Conservation (phyloP, 2,113 vertebrate genomes). For the Oenanthe melanoleuca region DNA sequence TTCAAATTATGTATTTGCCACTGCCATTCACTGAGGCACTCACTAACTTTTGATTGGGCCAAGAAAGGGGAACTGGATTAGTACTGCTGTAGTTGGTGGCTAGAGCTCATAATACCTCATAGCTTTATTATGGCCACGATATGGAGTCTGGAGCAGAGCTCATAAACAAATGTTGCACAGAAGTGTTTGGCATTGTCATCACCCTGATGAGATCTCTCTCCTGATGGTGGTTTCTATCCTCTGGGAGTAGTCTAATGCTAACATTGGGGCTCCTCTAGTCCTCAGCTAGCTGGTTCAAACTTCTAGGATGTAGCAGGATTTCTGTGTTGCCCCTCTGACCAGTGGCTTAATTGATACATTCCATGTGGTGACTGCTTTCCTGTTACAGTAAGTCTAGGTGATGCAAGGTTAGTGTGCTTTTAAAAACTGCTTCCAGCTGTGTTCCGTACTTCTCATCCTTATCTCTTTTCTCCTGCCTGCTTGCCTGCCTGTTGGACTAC, state of each 20-base stretch:
- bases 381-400: not conserved
- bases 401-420: not conserved
- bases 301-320: not conserved
- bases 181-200: not conserved
- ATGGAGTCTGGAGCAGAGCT: not conserved
- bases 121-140: not conserved
- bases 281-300: not conserved
- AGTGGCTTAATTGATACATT: not conserved
- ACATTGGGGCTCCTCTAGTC: not conserved
- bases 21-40: not conserved
- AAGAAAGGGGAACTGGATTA: not conserved
- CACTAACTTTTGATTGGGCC: not conserved
- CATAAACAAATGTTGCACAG: not conserved
- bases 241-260: not conserved
- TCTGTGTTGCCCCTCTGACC: not conserved
- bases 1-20: not conserved
- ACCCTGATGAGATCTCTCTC: not conserved
- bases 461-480: constrained; percentile 87
- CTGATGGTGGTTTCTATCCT: not conserved
- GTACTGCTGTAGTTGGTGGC: not conserved
- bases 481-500: constrained; percentile 86
- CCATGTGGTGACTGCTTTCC: not conserved
- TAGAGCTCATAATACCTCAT: not conserved
- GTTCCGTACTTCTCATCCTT: constrained; percentile 82
- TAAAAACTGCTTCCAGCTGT: constrained; percentile 36